A percentile compares a stretch with the other conserved stretches of the same genome.
These are phyloP conservation scores for Cetonia aurata DNA, from an alignment of 2,888 invertebrate species.

Conservation along the genomic window DNA sequence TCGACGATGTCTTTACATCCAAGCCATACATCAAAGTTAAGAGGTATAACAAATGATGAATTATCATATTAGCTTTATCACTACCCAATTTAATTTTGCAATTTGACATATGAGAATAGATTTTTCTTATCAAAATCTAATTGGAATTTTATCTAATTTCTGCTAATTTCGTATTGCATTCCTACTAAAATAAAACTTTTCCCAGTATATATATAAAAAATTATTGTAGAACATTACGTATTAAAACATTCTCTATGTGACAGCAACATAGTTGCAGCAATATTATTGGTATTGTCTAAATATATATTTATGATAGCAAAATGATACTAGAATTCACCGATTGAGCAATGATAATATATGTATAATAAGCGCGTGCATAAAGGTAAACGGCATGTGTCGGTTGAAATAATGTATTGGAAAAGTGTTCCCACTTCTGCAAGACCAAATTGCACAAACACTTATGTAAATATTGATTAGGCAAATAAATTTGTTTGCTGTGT, in stretches of 20 bases:
- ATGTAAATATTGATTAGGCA: background rate
- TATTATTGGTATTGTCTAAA: conserved; percentile 19
- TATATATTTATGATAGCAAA: conserved; percentile 26
- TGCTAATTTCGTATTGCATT: too few species aligned
- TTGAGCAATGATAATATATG: conserved; percentile 30
- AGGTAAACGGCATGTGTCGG: conserved; percentile 12
- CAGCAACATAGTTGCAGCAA: conserved; percentile 10
- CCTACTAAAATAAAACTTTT: background rate
- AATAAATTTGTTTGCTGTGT: background rate
- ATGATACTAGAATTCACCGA: conserved; percentile 15
- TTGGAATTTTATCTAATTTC: too few species aligned
- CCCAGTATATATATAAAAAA: too few species aligned
- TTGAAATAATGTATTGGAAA: conserved; percentile 17
- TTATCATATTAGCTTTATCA: too few species aligned
- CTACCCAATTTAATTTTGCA: too few species aligned
- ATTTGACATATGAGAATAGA: too few species aligned
- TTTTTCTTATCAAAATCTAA: too few species aligned
- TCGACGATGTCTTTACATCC: too few species aligned
- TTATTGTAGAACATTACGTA: background rate
- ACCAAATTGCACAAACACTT: conserved; percentile 4
- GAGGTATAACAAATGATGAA: too few species aligned
- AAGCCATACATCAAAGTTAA: too few species aligned
- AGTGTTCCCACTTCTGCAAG: conserved; percentile 1
- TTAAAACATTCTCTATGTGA: background rate
- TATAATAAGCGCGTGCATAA: conserved; percentile 21